Evolutionary conservation across 2,113 vertebrate genomes (phyloP).

Genomic region (Lucifuga dentata): DNA sequence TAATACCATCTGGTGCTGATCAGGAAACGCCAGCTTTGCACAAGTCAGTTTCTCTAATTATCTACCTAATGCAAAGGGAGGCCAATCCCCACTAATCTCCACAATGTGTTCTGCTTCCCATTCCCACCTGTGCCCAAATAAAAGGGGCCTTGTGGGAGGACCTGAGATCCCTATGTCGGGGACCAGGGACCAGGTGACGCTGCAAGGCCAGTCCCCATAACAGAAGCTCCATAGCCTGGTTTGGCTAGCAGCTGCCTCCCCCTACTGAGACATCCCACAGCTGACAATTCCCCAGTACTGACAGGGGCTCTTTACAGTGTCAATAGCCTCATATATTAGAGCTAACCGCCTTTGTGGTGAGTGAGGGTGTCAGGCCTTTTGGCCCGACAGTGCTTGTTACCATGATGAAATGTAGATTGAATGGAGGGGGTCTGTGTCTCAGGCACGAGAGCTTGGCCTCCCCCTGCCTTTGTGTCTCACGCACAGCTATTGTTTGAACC

Average conservation of each 20-base stretch:
- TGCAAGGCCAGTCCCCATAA: constrained; percentile 65
- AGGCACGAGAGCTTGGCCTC: constrained; percentile 80
- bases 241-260: constrained; percentile 84
- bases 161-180: constrained; percentile 67
- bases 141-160: constrained; percentile 69
- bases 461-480: constrained; percentile 79
- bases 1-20: constrained; percentile 83
- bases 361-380: constrained; percentile 83
- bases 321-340: constrained; percentile 87
- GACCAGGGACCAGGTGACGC: constrained; percentile 79
- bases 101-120: constrained; percentile 86
- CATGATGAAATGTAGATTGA: constrained; percentile 85
- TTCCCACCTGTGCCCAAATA: constrained; percentile 84
- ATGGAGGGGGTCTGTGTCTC: constrained; percentile 79
- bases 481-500: constrained; percentile 79
- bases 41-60: constrained; percentile 85
- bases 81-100: constrained; percentile 80
- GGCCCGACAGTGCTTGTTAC: constrained; percentile 83
- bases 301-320: constrained; percentile 85
- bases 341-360: constrained; percentile 86
- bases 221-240: constrained; percentile 74
- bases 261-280: constrained; percentile 86
- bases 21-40: constrained; percentile 87
- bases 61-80: constrained; percentile 77
- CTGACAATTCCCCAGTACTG: constrained; percentile 80